Evolutionary conservation across 2,797 vertebrate species (phyloP).

Genomic region (Xiphorhynchus erythropygius): DNA sequence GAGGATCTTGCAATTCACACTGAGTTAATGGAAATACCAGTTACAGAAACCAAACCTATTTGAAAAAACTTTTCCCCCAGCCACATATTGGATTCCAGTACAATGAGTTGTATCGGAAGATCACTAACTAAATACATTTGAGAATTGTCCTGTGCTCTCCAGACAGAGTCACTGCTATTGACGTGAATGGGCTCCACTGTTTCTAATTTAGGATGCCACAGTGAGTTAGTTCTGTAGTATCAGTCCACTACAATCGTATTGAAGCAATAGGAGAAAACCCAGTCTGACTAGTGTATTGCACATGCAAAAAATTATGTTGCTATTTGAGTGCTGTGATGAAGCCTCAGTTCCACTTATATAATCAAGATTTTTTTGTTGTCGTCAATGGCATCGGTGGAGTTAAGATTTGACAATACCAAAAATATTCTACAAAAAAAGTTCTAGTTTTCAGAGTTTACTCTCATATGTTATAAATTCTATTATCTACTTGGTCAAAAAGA

Average conservation of each 20-base stretch:
- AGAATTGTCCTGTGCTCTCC: background rate
- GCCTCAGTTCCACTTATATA: background rate
- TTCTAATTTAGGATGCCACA: background rate
- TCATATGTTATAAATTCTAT: background rate
- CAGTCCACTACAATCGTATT: background rate
- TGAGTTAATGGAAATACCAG: background rate
- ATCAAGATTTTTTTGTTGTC: background rate
- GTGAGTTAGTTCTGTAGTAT: background rate
- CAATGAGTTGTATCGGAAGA: background rate
- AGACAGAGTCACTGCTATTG: background rate
- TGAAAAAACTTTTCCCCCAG: background rate
- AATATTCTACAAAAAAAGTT: background rate
- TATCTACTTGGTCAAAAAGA: background rate
- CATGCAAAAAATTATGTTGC: background rate
- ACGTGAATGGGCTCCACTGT: background rate
- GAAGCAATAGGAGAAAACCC: background rate
- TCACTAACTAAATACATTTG: background rate
- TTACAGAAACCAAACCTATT: background rate
- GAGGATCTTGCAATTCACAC: background rate
- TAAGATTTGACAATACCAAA: background rate
- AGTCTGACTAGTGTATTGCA: background rate
- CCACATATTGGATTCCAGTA: rapidly evolving
- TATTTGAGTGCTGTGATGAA: background rate
- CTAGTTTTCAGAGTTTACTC: background rate
- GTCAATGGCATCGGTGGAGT: background rate